Evolutionary conservation across 2,797 vertebrate species (phyloP), one percentile per base, ranked within the genome.

Genomic region (Enteromius paludinosus): DNA sequence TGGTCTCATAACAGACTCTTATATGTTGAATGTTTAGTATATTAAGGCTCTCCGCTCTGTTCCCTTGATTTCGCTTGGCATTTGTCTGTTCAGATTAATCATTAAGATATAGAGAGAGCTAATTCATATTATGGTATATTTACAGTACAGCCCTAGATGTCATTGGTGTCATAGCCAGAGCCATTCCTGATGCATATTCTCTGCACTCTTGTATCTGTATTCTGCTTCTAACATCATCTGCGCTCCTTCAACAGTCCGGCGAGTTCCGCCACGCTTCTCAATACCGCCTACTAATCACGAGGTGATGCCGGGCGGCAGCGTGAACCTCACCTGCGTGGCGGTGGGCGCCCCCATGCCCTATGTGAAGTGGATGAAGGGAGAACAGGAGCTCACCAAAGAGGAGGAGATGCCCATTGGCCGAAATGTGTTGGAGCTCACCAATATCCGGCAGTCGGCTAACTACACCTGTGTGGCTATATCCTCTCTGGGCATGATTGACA

Each of bases 381-480:
- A 95, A 3, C 93, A 93, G 83, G 97, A 99, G 72, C 93, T 99
- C 79, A 98, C 97, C 84, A 96, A 95, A 88, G 97, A 98, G 85
- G 97, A 98, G 0, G 96, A 98, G 89, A 97, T 97, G 96, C 97
- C 98, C 0, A 93, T 99, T 0, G 98, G 98, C 61, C 96, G 98
- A 84, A 99, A 99, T 0, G 96, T 99, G 66, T 92, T 99, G 84
- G 97, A 98, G 91, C 94, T 99, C 79, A 96, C 92, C 88, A 96
- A 96, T 88, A 97, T 99, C 54, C 62, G 95, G 2, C 96, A 97
- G 23, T 98, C 98, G 0, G 95, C 95, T 89, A 99, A 98, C 93
- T 99, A 98, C 89, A 99, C 97, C 84, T 99, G 98, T 0, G 95
- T 99, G 91, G 98, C 98, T 87, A 97, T 97, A 81, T 99, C 98